Conservation (phyloP, 1,140 invertebrate genomes). For the Cydia splendana region DNA sequence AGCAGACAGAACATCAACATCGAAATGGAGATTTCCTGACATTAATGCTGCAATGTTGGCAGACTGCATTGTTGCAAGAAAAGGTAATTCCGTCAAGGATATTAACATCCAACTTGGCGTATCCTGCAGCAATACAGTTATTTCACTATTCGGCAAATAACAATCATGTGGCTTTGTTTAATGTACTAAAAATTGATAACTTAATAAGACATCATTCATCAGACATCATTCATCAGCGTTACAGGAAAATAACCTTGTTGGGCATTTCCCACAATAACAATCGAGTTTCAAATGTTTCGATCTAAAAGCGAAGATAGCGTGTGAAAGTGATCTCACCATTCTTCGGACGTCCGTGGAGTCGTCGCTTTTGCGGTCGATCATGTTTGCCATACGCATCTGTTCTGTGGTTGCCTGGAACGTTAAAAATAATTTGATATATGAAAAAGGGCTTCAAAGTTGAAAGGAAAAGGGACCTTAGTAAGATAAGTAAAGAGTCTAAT, state of each 20-base stretch:
- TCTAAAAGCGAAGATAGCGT: background rate
- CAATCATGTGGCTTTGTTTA: background rate
- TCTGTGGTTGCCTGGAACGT: slow-evolving; percentile 70
- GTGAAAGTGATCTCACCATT: slow-evolving; percentile 58
- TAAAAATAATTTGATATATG: background rate
- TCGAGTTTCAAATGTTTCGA: background rate
- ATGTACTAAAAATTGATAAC: background rate
- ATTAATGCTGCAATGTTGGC: no score
- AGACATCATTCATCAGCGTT: no score
- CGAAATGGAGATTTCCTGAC: no score
- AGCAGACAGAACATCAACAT: no score
- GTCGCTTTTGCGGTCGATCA: slow-evolving; percentile 73
- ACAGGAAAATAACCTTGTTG: background rate
- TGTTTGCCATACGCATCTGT: slow-evolving; percentile 74
- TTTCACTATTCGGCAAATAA: no score
- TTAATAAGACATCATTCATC: background rate
- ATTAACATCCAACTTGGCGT: no score
- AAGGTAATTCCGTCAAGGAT: no score
- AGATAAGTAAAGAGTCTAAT: no score
- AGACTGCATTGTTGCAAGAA: no score
- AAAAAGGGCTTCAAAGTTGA: no score
- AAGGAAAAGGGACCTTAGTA: no score
- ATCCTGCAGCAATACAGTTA: no score
- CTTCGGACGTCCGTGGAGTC: slow-evolving; percentile 68
- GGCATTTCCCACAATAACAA: slow-evolving; percentile 2